Conservation (phyloP, 2,113 vertebrate genomes). For the Percopsis transmontana region DNA sequence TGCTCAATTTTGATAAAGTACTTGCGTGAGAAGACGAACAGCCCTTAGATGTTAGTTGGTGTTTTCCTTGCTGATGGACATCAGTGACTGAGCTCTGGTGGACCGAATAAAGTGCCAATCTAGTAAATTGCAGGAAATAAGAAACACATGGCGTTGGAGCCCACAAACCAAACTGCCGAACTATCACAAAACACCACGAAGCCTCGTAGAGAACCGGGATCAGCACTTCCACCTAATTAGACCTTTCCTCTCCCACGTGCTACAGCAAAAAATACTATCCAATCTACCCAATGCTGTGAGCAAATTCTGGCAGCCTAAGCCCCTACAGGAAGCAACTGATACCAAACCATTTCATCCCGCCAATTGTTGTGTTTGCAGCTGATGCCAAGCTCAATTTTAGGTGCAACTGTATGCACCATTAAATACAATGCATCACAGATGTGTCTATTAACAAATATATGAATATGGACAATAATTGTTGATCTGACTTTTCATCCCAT, state of each 20-base stretch:
- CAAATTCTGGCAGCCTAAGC: background rate
- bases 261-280: background rate
- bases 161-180: constrained; percentile 36
- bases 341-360: constrained; percentile 10
- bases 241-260: constrained; percentile 33
- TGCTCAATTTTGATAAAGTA: constrained; percentile 2
- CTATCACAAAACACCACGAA: constrained; percentile 43
- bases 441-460: too few species aligned
- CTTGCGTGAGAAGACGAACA: constrained; percentile 24
- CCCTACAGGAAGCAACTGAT: constrained; percentile 10
- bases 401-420: too few species aligned
- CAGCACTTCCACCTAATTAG: constrained; percentile 53
- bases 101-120: constrained; percentile 50
- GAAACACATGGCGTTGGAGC: constrained; percentile 50
- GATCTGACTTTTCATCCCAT: constrained; percentile 19
- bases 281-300: constrained; percentile 18
- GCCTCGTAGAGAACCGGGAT: constrained; percentile 20
- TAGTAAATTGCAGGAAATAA: constrained; percentile 53
- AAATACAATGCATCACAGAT: too few species aligned
- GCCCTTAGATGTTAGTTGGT: constrained; percentile 39
- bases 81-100: constrained; percentile 15
- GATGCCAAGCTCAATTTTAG: constrained; percentile 26
- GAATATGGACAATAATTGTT: constrained; percentile 7
- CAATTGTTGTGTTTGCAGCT: constrained; percentile 7
- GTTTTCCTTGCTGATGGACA: constrained; percentile 46